Conservation (phyloP, 2,888 invertebrate species). For the Amaurobius ferox region DNA sequence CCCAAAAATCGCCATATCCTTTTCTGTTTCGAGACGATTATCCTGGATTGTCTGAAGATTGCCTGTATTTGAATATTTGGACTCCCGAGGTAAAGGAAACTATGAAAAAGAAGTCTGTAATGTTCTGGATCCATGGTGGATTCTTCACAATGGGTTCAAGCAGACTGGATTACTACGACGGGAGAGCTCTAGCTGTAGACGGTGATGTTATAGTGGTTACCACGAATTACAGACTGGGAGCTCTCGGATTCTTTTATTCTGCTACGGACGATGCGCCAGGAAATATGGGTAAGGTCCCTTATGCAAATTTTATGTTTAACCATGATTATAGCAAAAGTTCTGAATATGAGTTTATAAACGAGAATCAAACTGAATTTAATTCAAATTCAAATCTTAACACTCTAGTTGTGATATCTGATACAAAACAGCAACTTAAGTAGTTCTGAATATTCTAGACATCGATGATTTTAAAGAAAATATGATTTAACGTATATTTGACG, state of each 20-base stretch:
- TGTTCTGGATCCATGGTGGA: slow-evolving; percentile 55
- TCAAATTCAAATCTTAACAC: no score
- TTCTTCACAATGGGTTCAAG: slow-evolving; percentile 21
- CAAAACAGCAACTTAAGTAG: no score
- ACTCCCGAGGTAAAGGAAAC: background rate
- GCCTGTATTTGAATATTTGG: slow-evolving; percentile 55
- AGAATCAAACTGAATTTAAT: no score
- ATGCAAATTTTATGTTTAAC: no score
- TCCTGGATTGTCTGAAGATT: slow-evolving; percentile 28
- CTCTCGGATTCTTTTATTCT: slow-evolving; percentile 29
- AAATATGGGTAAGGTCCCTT: slow-evolving; percentile 44
- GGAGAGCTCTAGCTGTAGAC: slow-evolving; percentile 13
- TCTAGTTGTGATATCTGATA: no score
- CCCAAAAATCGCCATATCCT: slow-evolving; percentile 18
- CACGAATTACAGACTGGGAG: slow-evolving; percentile 32
- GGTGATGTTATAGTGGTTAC: slow-evolving; percentile 56
- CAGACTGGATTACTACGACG: slow-evolving; percentile 21
- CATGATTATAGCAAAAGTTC: no score
- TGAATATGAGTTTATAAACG: no score
- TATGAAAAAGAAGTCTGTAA: slow-evolving; percentile 19
- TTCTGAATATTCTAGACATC: no score
- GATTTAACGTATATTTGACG: no score
- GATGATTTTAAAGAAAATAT: no score
- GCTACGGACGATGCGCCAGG: slow-evolving; percentile 44
- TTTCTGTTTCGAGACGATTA: slow-evolving; percentile 16